These are phyloP conservation scores for Prionailurus bengalensis DNA, from an alignment of 2,113 vertebrate species.

Conservation along the genomic window DNA sequence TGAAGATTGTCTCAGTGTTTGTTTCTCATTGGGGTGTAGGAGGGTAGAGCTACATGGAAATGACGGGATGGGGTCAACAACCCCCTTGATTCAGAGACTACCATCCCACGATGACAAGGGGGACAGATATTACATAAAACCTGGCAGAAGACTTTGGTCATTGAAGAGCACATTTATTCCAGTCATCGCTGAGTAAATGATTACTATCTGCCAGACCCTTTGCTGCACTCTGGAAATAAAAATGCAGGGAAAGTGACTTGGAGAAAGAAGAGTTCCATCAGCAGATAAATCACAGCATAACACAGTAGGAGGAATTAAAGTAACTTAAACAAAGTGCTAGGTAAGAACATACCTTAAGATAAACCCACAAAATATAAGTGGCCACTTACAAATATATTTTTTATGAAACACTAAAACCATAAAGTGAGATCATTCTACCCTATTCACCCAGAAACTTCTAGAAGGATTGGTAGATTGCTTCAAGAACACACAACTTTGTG, in stretches of 20 bases:
- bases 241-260: not conserved
- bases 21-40: not conserved
- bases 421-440: not conserved
- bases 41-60: not conserved
- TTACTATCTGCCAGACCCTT: not conserved
- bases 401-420: not conserved
- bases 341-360: not conserved
- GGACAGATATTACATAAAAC: not conserved
- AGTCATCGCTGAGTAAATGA: not conserved
- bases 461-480: not conserved
- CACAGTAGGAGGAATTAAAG: not conserved
- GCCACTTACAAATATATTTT: not conserved
- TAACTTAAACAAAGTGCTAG: not conserved
- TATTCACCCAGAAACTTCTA: constrained; percentile 2
- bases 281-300: not conserved
- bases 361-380: not conserved
- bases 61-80: too few relatives aligned
- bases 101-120: not conserved
- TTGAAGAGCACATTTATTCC: not conserved
- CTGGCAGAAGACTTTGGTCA: not conserved
- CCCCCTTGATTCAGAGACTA: not conserved
- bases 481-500: not conserved
- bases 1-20: not conserved
- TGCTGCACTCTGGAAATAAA: not conserved
- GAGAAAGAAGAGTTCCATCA: not conserved